Percentiles rank a stretch among this genome's conserved stretches.
Evolutionary conservation across 2,888 invertebrate genomes (phyloP).

Genomic region (Esperia sulphurella): DNA sequence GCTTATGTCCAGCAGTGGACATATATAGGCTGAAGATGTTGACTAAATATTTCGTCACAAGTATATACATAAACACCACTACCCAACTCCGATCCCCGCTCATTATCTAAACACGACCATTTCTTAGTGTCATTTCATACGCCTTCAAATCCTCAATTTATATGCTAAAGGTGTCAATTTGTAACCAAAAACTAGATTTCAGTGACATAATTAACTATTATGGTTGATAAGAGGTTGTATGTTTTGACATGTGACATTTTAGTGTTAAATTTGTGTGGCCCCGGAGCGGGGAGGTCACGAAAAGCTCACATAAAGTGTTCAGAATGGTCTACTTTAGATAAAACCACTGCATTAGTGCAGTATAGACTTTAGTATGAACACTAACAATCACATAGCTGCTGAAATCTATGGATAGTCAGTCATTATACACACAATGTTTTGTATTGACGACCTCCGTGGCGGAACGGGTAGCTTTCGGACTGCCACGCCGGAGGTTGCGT

Average conservation of each 20-base stretch:
- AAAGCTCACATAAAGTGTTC: slow-evolving; percentile 43
- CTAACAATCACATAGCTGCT: no score
- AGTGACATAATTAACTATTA: slow-evolving; percentile 7
- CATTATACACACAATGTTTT: no score
- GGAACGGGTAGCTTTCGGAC: no score
- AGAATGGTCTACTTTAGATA: slow-evolving; percentile 50
- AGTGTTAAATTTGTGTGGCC: slow-evolving; percentile 6
- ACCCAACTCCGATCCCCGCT: no score
- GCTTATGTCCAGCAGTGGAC: no score
- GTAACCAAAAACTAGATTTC: slow-evolving; percentile 9
- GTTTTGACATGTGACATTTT: slow-evolving; percentile 29
- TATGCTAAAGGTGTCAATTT: slow-evolving; percentile 9
- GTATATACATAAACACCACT: no score
- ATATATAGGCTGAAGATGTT: no score
- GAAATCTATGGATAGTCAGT: no score
- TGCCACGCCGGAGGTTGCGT: no score
- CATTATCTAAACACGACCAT: slow-evolving; percentile 19
- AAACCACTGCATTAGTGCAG: slow-evolving; percentile 28
- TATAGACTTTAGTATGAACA: neutral
- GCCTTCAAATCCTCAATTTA: slow-evolving; percentile 1
- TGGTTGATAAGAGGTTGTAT: slow-evolving; percentile 10
- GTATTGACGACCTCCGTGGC: no score
- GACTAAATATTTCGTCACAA: no score
- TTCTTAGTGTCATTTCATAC: neutral
- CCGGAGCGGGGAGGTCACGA: slow-evolving; percentile 10